Evolutionary conservation across 2,113 vertebrate species (phyloP).

Genomic region (Siniperca knerii): DNA sequence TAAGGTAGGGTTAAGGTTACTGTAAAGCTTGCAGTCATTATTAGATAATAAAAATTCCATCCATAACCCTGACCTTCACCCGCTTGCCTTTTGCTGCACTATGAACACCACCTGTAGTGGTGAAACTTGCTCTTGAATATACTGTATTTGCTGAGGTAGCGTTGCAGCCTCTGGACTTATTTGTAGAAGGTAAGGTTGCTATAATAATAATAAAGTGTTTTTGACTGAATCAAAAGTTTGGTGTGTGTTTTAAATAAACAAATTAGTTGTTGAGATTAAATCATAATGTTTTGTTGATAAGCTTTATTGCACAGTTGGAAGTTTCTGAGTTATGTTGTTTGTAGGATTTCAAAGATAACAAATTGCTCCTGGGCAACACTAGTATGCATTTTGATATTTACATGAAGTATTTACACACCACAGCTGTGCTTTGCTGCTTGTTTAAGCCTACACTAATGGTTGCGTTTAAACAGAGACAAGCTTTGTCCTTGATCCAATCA

Average conservation of each 20-base stretch:
- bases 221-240: background rate
- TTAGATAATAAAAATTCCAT: background rate
- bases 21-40: background rate
- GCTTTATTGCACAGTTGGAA: slow-evolving; percentile 5
- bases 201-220: background rate
- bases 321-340: background rate
- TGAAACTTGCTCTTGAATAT: background rate
- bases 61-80: slow-evolving; percentile 1
- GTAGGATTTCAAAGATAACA: background rate
- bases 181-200: background rate
- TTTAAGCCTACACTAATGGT: background rate
- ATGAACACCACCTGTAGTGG: background rate
- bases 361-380: background rate
- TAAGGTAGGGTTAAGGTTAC: background rate
- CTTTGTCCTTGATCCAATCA: slow-evolving; percentile 1
- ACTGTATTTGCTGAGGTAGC: background rate
- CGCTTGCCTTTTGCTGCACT: background rate
- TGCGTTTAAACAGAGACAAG: slow-evolving; percentile 1
- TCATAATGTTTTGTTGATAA: background rate
- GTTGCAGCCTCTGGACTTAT: background rate
- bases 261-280: background rate
- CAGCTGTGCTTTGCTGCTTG: slow-evolving; percentile 7
- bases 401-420: background rate
- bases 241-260: background rate
- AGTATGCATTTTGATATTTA: background rate